Evolutionary conservation across 2,888 invertebrate species (phyloP).

Genomic region (Labia minor): DNA sequence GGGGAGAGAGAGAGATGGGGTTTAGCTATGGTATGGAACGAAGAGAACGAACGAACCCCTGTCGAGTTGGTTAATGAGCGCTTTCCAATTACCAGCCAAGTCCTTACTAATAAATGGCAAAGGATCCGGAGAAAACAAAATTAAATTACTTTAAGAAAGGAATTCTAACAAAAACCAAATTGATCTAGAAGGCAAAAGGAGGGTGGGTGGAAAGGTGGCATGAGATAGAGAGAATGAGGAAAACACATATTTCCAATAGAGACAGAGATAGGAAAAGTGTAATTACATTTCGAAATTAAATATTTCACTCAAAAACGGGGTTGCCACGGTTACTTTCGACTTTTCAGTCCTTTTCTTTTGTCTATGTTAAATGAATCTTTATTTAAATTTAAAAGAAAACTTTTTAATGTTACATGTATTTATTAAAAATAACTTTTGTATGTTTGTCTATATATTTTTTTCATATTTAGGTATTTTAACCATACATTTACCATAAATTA

Average conservation of each 20-base stretch:
- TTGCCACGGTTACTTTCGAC: no score
- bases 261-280: background rate
- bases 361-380: no score
- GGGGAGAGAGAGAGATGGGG: background rate
- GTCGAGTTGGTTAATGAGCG: slow-evolving; percentile 5
- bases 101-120: slow-evolving; percentile 13
- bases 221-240: background rate
- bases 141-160: background rate
- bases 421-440: no score
- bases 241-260: background rate
- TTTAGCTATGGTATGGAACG: background rate
- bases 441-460: no score
- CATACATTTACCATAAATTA: no score
- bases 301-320: background rate
- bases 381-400: no score
- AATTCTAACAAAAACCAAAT: background rate
- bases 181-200: background rate
- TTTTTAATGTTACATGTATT: no score
- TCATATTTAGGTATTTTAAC: no score
- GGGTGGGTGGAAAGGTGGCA: no score
- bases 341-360: no score
- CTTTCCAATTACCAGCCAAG: slow-evolving; percentile 13
- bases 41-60: no score
- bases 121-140: background rate
- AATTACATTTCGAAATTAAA: slow-evolving; percentile 2